A percentile compares a stretch with the other conserved stretches of the same genome.
Evolutionary conservation across 1,140 invertebrate species (phyloP).

Genomic region (Lanistes nyassanus): DNA sequence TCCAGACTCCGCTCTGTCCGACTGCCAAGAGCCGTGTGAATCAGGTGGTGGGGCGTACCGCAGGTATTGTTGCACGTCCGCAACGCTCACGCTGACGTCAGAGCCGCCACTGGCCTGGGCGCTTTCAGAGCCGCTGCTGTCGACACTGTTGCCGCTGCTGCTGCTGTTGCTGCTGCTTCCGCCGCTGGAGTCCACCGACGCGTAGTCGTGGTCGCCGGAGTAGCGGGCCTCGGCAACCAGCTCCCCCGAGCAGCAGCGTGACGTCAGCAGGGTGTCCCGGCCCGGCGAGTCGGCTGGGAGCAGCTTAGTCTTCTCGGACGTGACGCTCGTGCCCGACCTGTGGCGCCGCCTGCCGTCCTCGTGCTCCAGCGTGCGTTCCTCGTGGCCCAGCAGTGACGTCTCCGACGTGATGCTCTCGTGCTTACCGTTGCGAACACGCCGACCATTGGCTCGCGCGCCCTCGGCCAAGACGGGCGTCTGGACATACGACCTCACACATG

Average conservation of each 20-base stretch:
- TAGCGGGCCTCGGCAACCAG: background rate
- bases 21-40: too few species aligned
- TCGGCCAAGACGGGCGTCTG: too few species aligned
- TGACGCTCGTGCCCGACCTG: background rate
- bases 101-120: background rate
- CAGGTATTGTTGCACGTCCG: too few species aligned
- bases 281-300: background rate
- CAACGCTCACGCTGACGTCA: background rate
- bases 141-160: background rate
- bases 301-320: background rate
- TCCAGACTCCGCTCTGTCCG: too few species aligned
- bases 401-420: constrained; percentile 26
- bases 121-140: background rate
- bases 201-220: background rate
- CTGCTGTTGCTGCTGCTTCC: too few species aligned
- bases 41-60: too few species aligned
- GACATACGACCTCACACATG: too few species aligned
- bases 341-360: constrained; percentile 13
- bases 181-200: background rate
- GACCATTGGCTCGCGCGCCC: too few species aligned
- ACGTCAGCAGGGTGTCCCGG: background rate
- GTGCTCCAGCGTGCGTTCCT: background rate
- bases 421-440: constrained; percentile 2
- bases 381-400: constrained; percentile 19
- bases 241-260: background rate